Conservation (phyloP, 1,140 invertebrate genomes). For the Hypothenemus hampei region DNA sequence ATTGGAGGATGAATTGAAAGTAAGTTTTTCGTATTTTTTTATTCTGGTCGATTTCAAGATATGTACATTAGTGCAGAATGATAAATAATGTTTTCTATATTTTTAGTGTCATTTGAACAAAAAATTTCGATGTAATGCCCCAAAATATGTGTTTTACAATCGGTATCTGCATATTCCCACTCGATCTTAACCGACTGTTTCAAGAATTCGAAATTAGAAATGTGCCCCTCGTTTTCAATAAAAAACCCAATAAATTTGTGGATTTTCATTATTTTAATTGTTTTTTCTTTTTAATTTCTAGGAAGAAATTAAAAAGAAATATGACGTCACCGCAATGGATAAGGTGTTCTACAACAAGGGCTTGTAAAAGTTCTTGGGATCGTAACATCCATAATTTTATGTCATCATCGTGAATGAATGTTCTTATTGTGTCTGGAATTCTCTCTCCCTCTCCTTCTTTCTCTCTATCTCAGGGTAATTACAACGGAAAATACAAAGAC, state of each 20-base stretch:
- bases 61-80: no score
- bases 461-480: no score
- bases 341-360: constrained; percentile 35
- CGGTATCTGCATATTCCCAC: constrained; percentile 52
- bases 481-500: no score
- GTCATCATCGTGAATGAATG: no score
- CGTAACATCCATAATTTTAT: no score
- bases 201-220: background rate
- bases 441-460: no score
- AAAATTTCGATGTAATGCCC: constrained; percentile 42
- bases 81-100: no score
- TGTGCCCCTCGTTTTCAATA: background rate
- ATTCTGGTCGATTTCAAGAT: no score
- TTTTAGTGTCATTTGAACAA: constrained; percentile 46
- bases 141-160: constrained; percentile 55
- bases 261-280: no score
- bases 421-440: no score
- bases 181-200: constrained; percentile 2
- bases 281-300: constrained; percentile 18
- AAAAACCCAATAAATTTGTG: background rate
- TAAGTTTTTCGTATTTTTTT: constrained; percentile 27
- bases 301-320: constrained; percentile 26
- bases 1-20: constrained; percentile 56
- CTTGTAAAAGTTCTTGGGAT: constrained; percentile 23
- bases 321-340: constrained; percentile 14